These are phyloP conservation scores for Siniperca scherzeri DNA, from an alignment of 2,797 vertebrate genomes.

Conservation along the genomic window DNA sequence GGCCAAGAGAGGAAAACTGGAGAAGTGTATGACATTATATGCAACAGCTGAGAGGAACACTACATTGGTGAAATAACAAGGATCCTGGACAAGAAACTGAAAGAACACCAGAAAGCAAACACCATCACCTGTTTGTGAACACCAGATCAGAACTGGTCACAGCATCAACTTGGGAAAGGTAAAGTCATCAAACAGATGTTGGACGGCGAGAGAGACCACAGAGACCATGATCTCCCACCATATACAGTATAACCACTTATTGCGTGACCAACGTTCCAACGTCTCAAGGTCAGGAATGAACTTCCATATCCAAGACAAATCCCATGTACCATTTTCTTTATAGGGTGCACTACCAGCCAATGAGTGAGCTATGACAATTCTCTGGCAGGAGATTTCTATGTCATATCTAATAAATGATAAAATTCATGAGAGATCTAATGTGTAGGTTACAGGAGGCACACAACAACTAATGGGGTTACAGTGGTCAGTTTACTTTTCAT, in stretches of 20 bases:
- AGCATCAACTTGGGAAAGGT: background rate
- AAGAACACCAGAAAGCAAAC: background rate
- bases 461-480: background rate
- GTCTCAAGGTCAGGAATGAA: too few species aligned
- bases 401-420: background rate
- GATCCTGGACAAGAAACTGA: background rate
- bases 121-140: background rate
- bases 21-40: too few species aligned
- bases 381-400: background rate
- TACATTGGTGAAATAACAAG: background rate
- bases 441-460: background rate
- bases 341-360: background rate
- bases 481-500: background rate
- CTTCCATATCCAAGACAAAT: too few species aligned
- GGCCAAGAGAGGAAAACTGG: too few species aligned
- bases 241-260: background rate
- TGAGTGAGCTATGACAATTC: background rate
- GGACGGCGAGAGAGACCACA: background rate
- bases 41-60: too few species aligned
- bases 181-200: constrained; percentile 1
- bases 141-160: background rate
- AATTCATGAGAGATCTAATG: background rate
- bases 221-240: background rate
- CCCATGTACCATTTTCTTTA: background rate
- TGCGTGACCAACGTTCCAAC: background rate